phyloP scores from a whole-genome alignment of 2,888 invertebrate genomes.

The Portevinia maculata region DNA sequence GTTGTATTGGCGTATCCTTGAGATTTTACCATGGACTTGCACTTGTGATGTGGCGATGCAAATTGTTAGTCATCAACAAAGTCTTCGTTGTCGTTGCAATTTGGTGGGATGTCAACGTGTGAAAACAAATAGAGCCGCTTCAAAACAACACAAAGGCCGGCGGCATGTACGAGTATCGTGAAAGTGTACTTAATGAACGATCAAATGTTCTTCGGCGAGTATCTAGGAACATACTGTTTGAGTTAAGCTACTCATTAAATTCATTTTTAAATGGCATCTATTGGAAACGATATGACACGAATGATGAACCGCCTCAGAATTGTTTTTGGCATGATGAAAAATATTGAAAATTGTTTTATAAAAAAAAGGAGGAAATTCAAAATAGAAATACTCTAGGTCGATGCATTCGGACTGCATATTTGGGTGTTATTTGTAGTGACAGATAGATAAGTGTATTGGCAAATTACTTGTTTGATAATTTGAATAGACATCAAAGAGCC shows the following conservation, averaged over 20 bases:
- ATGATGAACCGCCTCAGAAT: constrained; percentile 26
- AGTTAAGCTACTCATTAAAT: constrained; percentile 33
- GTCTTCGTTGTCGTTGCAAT: constrained; percentile 15
- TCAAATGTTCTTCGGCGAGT: constrained; percentile 13
- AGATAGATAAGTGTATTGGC: constrained; percentile 40
- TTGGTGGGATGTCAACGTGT: constrained; percentile 1
- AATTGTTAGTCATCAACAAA: constrained; percentile 57
- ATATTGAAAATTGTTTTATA: not conserved
- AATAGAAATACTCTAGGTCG: constrained; percentile 12
- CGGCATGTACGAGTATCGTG: constrained; percentile 13
- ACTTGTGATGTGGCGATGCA: constrained; percentile 45
- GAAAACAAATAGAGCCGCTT: constrained; percentile 35
- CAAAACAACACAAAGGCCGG: constrained; percentile 7
- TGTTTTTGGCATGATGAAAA: constrained; percentile 10
- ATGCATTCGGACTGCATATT: constrained; percentile 9
- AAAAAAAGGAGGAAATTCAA: constrained; percentile 6
- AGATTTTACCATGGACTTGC: constrained; percentile 66
- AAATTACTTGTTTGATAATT: constrained; percentile 11
- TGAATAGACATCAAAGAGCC: not conserved
- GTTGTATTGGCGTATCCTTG: constrained; percentile 58
- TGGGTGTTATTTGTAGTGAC: constrained; percentile 23
- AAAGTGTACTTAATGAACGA: constrained; percentile 31
- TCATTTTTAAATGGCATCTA: constrained; percentile 53
- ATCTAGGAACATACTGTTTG: too few species aligned
- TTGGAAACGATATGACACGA: constrained; percentile 35